Evolutionary conservation across 2,888 invertebrate species (phyloP), one percentile per base, ranked within the genome.

Genomic region (Pandemis cinnamomeana): DNA sequence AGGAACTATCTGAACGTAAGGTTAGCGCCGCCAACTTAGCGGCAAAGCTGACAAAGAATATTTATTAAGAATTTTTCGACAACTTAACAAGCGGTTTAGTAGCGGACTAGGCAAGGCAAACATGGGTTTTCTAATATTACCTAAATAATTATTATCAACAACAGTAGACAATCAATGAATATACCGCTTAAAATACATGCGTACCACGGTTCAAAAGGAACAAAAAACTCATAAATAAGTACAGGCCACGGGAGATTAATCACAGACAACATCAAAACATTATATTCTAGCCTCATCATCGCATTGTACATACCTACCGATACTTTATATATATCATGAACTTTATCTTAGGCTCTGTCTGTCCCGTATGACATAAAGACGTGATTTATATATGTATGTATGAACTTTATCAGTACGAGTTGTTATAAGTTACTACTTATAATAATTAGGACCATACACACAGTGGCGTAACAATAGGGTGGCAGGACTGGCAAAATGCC

Each of bases 211-310:
- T 36, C 27, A 36, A 36, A 36, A 36, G 27, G 27, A 36, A 36
- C 27, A 36, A 2, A 36, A 36, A 36, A 36, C 27, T 36, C 27
- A 20, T 20, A 46, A 11, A 4, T 46, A 46, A 71, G 27, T 51
- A 66, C 27, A 27, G 27, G 20, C 55, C 58, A n/a, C 27, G 5
- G 11, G 20, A 27, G 27, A 15, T 20, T 55, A 58, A 72, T 63
- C 75, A 71, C 75, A 74, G 58, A 67, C 67, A 63, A n/a, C 55
- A 67, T 36, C 27, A 36, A 36, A 36, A 72, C 68, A 72, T 27
- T 27, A 72, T 69, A 69, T 67, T 77, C 64, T 75, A 77, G 75
- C 77, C 77, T 77, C 77, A 67, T 75, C 55, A 64, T 58, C 58
- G 70, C 27, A 36, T 36, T 36, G 63, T 71, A n/a, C n/a, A 20